Evolutionary conservation across 2,888 invertebrate genomes (phyloP).

Genomic region (Tiphia femorata): DNA sequence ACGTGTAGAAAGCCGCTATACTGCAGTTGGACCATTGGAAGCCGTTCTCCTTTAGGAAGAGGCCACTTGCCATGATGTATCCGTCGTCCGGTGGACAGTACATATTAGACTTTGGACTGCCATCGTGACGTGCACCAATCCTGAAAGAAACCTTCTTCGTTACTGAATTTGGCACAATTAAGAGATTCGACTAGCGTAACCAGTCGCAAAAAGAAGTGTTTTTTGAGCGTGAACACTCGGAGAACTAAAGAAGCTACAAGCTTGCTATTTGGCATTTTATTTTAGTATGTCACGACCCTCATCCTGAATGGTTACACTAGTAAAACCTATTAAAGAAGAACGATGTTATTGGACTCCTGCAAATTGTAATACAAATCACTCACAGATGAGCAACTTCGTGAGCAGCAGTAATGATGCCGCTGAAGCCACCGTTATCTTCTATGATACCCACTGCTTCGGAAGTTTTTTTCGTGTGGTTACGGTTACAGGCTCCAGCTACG

Average conservation of each 20-base stretch:
- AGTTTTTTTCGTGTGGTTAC: slow-evolving; percentile 33
- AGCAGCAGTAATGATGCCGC: slow-evolving; percentile 55
- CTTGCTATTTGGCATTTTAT: too few relatives aligned
- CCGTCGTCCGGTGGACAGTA: slow-evolving; percentile 41
- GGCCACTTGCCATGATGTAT: slow-evolving; percentile 50
- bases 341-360: too few relatives aligned
- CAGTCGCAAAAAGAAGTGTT: too few relatives aligned
- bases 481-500: slow-evolving; percentile 54
- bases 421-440: slow-evolving; percentile 62
- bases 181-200: neutral
- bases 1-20: slow-evolving; percentile 41
- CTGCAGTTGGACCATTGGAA: slow-evolving; percentile 57
- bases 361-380: too few relatives aligned
- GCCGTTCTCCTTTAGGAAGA: slow-evolving; percentile 42
- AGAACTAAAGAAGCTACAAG: too few relatives aligned
- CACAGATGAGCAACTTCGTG: slow-evolving; percentile 63
- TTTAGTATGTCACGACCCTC: too few relatives aligned
- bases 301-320: too few relatives aligned
- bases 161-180: neutral
- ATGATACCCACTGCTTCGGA: slow-evolving; percentile 57
- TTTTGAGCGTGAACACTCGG: too few relatives aligned
- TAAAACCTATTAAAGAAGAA: too few relatives aligned
- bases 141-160: slow-evolving; percentile 43
- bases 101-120: slow-evolving; percentile 15
- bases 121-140: slow-evolving; percentile 57